Percentiles rank a stretch among this genome's conserved stretches.
These are phyloP conservation scores for Lepidurus packardi DNA, from an alignment of 1,140 invertebrate genomes.

Conservation along the genomic window DNA sequence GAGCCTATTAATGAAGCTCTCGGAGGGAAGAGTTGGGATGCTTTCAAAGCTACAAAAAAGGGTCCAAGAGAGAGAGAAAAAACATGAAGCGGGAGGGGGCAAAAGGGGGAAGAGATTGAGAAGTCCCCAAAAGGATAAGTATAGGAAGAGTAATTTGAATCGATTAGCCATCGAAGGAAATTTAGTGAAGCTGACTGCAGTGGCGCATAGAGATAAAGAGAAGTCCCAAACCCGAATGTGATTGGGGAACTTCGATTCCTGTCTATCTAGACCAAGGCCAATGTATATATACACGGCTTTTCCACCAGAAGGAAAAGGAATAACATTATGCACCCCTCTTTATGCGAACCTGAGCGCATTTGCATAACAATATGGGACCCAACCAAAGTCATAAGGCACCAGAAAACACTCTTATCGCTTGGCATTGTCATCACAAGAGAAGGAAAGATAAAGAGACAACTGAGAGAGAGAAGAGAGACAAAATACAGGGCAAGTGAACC, in stretches of 20 bases:
- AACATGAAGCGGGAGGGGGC: neutral
- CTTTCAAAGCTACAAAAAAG: neutral
- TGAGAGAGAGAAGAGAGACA: neutral
- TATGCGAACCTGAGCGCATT: neutral
- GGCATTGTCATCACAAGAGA: neutral
- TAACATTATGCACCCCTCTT: conserved; percentile 4
- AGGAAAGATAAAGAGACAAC: neutral
- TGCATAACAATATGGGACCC: conserved; percentile 12
- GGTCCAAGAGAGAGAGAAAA: neutral
- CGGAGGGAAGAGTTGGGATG: neutral
- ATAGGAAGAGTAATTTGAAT: conserved; percentile 8
- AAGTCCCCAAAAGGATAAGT: neutral
- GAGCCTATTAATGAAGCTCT: conserved; percentile 1
- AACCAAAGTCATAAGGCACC: conserved; percentile 8
- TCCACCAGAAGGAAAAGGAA: neutral
- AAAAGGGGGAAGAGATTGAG: neutral
- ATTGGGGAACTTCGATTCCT: too few relatives aligned
- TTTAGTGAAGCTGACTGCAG: neutral
- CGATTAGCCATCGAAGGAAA: neutral
- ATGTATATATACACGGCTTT: neutral
- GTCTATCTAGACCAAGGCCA: neutral
- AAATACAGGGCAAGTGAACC: neutral
- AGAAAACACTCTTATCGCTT: neutral
- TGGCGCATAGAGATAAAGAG: neutral
- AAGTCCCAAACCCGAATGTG: too few relatives aligned